Conservation (phyloP, 2,888 invertebrate species). For the Ferrisia virgata region DNA sequence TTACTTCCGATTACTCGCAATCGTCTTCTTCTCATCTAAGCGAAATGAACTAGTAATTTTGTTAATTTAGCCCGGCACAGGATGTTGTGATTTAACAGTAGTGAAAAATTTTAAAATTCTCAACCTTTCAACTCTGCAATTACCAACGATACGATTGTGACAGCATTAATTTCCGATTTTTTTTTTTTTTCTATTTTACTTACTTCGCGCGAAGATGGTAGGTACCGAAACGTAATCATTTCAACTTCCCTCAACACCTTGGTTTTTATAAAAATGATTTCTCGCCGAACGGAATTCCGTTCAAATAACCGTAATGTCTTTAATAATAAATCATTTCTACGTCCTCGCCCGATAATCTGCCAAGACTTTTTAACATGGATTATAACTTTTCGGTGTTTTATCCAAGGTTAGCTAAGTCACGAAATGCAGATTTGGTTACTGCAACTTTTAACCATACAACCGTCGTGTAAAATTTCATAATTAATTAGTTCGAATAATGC, state of each 20-base stretch:
- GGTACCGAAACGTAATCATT: neutral
- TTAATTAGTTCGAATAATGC: neutral
- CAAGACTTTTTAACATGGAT: neutral
- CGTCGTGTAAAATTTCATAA: neutral
- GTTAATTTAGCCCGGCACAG: slow-evolving; percentile 2
- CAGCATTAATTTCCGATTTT: slow-evolving; percentile 28
- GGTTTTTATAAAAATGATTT: neutral
- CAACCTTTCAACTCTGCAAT: slow-evolving; percentile 3
- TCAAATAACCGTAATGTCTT: slow-evolving; percentile 20
- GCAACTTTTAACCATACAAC: neutral
- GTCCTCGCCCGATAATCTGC: neutral
- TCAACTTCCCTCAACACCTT: neutral
- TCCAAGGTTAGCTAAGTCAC: neutral
- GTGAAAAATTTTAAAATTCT: slow-evolving; percentile 14
- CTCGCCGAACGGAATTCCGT: slow-evolving; percentile 19
- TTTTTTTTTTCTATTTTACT: no score
- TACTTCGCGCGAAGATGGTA: neutral
- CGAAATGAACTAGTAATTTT: neutral
- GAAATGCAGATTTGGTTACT: neutral
- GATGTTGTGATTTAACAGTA: neutral
- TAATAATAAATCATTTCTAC: neutral
- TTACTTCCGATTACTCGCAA: slow-evolving; percentile 11
- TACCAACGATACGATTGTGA: neutral
- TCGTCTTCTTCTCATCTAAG: neutral
- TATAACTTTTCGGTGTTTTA: neutral